Base-by-base conservation (phyloP, 2,888 invertebrate genomes). In the Schizotus pectinicornis region DNA sequence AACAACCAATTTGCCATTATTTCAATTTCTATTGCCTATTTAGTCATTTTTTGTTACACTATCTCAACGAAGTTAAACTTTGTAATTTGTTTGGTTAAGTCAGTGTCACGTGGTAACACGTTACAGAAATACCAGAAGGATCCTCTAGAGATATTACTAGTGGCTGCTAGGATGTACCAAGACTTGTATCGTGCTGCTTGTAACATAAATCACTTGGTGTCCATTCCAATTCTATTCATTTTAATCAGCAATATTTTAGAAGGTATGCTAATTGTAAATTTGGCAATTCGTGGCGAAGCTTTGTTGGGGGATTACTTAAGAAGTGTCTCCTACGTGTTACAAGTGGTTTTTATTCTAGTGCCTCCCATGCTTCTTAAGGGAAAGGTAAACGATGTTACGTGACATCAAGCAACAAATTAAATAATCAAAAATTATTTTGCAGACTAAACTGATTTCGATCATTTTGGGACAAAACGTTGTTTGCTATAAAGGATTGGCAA, bases 321-420 rank as follows among this genome's bases (percentile, higher is more conserved):
- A n/a, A 45, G 37, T 13, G 37, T 5, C 8, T 3, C 46, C 9
- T 36, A 46, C 12, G 12, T 30, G n/a, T 13, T 53, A 7, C 45
- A 53, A 53, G 9, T 53, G 7, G 9, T 37, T 32, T 8, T 12
- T 7, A 38, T 33, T 7, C 38, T 53, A 14, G 11, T 53, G 31
- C 53, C 53, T 2, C 53, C 53, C 6, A 53, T 53, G 53, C 32
- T 33, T 9, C 30, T 53, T 14, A 45, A 36, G 12, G 38, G n/a
- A 45, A 37, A 45, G 1, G 53, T 53, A 30, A 38, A 32, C 13
- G 6, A 8, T 7, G n/a, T n/a, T 8, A 2, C 8, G 11, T 1
- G n/a, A n/a, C n/a, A n/a, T n/a, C n/a, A n/a, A 38, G 13, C 7
- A 6, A 14, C 3, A 33, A 12, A 9, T 5, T 22, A 14, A 33